A percentile compares a stretch with the other conserved stretches of the same genome.
Evolutionary conservation across 35 echinoderm and acorn worm species (phyloP).

Genomic region (Nesometra sesokonis): DNA sequence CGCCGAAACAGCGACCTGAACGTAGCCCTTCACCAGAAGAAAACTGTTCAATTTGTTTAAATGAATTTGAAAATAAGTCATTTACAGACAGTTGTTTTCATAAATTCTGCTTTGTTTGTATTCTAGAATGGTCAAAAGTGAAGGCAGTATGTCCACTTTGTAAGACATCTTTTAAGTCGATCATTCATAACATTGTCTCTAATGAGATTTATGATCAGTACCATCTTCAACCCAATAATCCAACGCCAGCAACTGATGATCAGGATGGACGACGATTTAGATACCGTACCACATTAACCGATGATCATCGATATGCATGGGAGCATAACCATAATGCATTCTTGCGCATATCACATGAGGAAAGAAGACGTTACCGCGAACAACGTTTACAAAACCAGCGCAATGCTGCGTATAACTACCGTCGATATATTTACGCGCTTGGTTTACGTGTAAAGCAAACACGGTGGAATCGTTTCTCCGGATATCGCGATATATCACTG

Average conservation of each 20-base stretch:
- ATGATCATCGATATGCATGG: constrained; percentile 34
- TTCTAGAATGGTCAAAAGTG: constrained; percentile 88
- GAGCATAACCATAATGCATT: constrained; percentile 43
- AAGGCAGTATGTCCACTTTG: constrained; percentile 82
- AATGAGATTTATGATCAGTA: constrained; percentile 91
- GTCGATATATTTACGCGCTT: constrained; percentile 68
- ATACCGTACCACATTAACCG: constrained; percentile 70
- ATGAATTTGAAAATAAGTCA: constrained; percentile 74
- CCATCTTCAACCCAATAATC: constrained; percentile 23
- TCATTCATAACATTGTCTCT: constrained; percentile 88
- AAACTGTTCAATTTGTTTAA: constrained; percentile 79
- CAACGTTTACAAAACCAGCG: background rate
- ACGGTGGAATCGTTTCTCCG: constrained; percentile 42
- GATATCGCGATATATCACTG: constrained; percentile 66
- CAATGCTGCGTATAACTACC: constrained; percentile 30
- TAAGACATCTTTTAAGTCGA: constrained; percentile 80
- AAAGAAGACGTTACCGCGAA: background rate
- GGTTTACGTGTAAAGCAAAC: constrained; percentile 45
- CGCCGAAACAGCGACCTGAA: constrained; percentile 1
- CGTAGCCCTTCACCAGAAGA: constrained; percentile 39
- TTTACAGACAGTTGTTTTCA: constrained; percentile 92
- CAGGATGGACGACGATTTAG: constrained; percentile 48
- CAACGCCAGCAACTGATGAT: constrained; percentile 1
- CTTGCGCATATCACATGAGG: constrained; percentile 18
- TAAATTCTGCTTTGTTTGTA: constrained; percentile 76